Evolutionary conservation across 2,113 vertebrate species (phyloP).

Genomic region (Elachura formosa): DNA sequence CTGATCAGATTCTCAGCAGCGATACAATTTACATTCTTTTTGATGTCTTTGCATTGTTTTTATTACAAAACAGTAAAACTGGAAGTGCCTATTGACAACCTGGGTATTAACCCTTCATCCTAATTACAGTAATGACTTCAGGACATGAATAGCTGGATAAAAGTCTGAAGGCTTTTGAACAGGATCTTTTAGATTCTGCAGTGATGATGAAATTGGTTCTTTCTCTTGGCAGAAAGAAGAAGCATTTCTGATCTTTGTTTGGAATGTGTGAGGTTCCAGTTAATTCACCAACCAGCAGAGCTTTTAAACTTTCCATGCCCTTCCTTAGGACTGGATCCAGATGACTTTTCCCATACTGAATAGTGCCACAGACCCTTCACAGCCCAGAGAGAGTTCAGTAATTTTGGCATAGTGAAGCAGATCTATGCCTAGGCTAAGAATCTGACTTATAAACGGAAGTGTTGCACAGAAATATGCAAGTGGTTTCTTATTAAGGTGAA

Average conservation of each 20-base stretch:
- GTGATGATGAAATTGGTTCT: neutral
- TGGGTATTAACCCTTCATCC: neutral
- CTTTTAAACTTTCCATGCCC: neutral
- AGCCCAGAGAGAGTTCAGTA: neutral
- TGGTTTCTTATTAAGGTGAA: neutral
- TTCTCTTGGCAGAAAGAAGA: neutral
- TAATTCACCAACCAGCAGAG: neutral
- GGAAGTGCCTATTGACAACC: neutral
- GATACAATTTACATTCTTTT: constrained; percentile 31
- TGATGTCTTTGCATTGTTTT: neutral
- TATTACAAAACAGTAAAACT: neutral
- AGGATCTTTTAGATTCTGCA: neutral
- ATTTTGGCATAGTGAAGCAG: neutral
- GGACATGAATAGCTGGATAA: neutral
- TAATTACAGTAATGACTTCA: neutral
- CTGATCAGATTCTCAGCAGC: neutral
- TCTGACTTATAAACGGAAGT: neutral
- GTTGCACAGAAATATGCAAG: neutral
- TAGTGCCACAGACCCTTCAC: neutral
- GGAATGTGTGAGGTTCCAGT: neutral
- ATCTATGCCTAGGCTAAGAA: neutral
- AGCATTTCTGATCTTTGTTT: neutral
- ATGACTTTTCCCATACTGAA: neutral
- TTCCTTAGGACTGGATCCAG: neutral
- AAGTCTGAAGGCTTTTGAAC: neutral